phyloP scores from a whole-genome alignment of 2,888 invertebrate genomes.

The Strigamia maritima region DNA sequence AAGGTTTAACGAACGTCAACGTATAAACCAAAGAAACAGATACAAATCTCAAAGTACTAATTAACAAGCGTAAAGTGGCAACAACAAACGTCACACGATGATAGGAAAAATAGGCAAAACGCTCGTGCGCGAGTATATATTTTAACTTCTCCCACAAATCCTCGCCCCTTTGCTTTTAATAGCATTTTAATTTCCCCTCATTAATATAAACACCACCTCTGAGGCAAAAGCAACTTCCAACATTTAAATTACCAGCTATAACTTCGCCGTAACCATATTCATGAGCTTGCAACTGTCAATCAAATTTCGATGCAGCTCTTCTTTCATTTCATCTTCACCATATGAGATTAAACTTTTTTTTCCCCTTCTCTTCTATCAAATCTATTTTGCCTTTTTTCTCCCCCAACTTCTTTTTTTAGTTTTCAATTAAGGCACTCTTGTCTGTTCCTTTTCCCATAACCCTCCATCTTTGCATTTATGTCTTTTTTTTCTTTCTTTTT shows the following conservation, averaged over 20 bases:
- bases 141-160: slow-evolving; percentile 4
- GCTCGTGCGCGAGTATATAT: neutral
- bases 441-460: slow-evolving; percentile 7
- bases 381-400: neutral
- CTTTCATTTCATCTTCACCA: neutral
- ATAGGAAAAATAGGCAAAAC: slow-evolving; percentile 3
- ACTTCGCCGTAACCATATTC: neutral
- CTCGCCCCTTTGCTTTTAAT: slow-evolving; percentile 4
- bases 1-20: slow-evolving; percentile 25
- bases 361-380: neutral
- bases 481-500: neutral
- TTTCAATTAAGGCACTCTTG: slow-evolving; percentile 28
- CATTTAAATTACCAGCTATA: neutral
- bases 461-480: slow-evolving; percentile 22
- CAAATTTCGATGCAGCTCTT: neutral
- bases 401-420: neutral
- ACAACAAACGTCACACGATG: slow-evolving; percentile 15
- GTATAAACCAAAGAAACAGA: slow-evolving; percentile 9
- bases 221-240: neutral
- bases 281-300: slow-evolving; percentile 13
- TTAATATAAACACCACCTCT: slow-evolving; percentile 29
- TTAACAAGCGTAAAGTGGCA: slow-evolving; percentile 9
- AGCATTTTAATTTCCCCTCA: slow-evolving; percentile 21
- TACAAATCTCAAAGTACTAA: slow-evolving; percentile 27
- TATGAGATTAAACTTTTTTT: neutral